Conservation (phyloP, 2,797 vertebrate species). For the Pantherophis alleghaniensis region DNA sequence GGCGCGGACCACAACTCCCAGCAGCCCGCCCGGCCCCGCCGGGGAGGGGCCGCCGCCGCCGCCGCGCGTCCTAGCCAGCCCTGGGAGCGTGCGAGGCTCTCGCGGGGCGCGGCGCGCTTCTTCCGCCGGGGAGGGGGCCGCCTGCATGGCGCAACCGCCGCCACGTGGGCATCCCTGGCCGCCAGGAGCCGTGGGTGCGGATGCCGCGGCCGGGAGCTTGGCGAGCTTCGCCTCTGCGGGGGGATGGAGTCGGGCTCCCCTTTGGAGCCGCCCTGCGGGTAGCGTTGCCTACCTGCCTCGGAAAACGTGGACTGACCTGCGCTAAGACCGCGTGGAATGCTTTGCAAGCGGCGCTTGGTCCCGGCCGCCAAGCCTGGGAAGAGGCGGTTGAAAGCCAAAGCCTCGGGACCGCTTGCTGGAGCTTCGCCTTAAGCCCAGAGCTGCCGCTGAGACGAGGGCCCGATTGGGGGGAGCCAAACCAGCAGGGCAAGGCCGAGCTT, state of each 20-base stretch:
- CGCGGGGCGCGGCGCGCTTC: background rate
- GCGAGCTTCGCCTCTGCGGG: background rate
- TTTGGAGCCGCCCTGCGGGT: background rate
- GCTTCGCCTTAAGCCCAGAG: too few species aligned
- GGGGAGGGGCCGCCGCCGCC: conserved; percentile 14
- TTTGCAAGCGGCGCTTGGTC: background rate
- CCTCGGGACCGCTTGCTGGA: background rate
- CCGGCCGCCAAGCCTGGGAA: too few species aligned
- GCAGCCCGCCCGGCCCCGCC: conserved; percentile 43
- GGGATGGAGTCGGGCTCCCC: background rate
- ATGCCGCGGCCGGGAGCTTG: background rate
- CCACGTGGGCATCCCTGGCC: background rate
- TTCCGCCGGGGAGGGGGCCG: background rate
- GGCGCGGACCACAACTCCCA: conserved; percentile 56
- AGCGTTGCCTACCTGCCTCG: background rate
- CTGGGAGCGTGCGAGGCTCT: background rate
- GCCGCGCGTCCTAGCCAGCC: background rate
- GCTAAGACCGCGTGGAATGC: too few species aligned
- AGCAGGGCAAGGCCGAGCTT: background rate
- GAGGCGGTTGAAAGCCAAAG: too few species aligned
- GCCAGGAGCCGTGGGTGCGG: background rate
- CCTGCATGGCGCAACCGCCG: background rate
- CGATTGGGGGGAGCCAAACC: background rate
- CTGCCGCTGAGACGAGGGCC: background rate
- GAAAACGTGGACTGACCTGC: background rate